Conservation (phyloP, 2,888 invertebrate species). For the Boloria selene region DNA sequence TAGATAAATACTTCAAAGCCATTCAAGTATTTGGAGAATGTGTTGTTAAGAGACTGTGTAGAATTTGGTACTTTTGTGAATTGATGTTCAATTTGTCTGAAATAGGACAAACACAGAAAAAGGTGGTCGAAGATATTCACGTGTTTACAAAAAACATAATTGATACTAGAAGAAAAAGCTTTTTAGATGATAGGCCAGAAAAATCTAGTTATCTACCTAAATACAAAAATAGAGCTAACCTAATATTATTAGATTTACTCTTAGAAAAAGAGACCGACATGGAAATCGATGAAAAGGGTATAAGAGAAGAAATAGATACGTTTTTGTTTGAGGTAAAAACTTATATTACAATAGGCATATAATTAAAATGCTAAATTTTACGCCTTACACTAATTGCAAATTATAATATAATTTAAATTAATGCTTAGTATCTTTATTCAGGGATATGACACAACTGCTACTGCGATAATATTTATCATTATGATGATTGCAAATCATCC, state of each 20-base stretch:
- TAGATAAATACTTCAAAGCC: conserved; percentile 10
- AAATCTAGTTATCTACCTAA: not conserved
- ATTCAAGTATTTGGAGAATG: conserved; percentile 9
- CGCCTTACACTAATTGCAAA: not conserved
- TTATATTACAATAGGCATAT: not conserved
- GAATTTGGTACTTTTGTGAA: conserved; percentile 25
- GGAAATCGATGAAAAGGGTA: conserved; percentile 21
- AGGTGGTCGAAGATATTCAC: conserved; percentile 11
- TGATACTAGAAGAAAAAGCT: not conserved
- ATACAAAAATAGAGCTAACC: not conserved
- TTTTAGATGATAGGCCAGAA: not conserved
- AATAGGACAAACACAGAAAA: conserved; percentile 11
- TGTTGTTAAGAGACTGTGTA: conserved; percentile 6
- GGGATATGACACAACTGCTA: conserved; percentile 75
- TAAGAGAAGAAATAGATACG: conserved; percentile 24
- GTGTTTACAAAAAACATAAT: conserved; percentile 9
- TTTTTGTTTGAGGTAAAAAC: conserved; percentile 23
- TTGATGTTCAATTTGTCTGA: conserved; percentile 3
- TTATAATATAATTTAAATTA: not conserved
- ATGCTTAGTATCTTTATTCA: conserved; percentile 38
- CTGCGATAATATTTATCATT: conserved; percentile 58
- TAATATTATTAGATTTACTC: conserved; percentile 20
- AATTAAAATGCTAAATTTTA: not conserved
- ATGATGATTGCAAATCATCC: conserved; percentile 69
- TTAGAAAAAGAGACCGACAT: conserved; percentile 19